These are phyloP conservation scores for Ptychoptera contaminata DNA, from an alignment of 2,888 invertebrate genomes.

Conservation along the genomic window DNA sequence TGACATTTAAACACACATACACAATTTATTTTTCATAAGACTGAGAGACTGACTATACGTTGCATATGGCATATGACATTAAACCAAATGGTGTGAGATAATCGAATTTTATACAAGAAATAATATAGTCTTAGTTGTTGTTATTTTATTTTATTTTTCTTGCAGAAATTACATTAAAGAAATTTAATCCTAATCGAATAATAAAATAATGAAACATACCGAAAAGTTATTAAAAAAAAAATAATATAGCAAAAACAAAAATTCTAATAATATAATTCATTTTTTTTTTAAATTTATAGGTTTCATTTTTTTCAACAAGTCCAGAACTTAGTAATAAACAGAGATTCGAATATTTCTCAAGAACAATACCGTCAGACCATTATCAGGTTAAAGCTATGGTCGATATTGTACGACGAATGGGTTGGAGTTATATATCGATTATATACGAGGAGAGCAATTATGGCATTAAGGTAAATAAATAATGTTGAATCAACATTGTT, in stretches of 20 bases:
- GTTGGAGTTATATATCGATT: conserved; percentile 90
- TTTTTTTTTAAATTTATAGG: conserved; percentile 39
- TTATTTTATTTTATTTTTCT: background rate
- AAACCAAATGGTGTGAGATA: too few relatives aligned
- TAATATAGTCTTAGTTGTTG: too few relatives aligned
- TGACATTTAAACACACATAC: too few relatives aligned
- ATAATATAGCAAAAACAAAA: background rate
- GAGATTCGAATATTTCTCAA: conserved; percentile 83
- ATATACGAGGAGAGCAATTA: conserved; percentile 94
- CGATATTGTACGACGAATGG: conserved; percentile 69
- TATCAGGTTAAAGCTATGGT: conserved; percentile 93
- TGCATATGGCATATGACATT: too few relatives aligned
- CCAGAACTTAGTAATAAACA: conserved; percentile 89
- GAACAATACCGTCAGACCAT: conserved; percentile 89
- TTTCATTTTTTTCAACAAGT: conserved; percentile 90
- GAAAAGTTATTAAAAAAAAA: background rate
- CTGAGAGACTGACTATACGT: too few relatives aligned
- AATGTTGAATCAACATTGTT: background rate
- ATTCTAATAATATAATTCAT: background rate
- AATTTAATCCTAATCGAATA: background rate
- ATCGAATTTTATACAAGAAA: too few relatives aligned
- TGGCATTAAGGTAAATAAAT: conserved; percentile 62
- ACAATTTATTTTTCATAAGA: too few relatives aligned
- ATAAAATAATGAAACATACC: too few relatives aligned
- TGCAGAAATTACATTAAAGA: background rate